phyloP scores from a whole-genome alignment of 1,140 invertebrate genomes.

The Zophobas morio region DNA sequence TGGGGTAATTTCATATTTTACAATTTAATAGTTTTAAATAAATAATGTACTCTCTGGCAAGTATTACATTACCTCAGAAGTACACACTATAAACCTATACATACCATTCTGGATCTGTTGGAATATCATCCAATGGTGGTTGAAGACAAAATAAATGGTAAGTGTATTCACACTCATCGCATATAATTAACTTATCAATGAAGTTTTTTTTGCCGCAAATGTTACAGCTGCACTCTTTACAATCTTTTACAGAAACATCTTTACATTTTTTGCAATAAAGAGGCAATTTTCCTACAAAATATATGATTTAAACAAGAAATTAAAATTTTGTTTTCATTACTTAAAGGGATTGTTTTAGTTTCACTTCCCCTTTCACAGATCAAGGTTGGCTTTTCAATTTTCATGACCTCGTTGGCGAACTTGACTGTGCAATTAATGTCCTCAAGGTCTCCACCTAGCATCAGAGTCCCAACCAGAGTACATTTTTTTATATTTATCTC shows the following conservation, averaged over 20 bases:
- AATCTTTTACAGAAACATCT: constrained; percentile 77
- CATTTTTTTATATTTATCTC: constrained; percentile 64
- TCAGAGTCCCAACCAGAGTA: constrained; percentile 68
- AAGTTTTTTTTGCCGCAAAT: constrained; percentile 82
- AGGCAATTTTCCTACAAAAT: constrained; percentile 68
- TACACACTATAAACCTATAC: not conserved
- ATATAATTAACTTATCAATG: constrained; percentile 78
- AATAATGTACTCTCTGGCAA: too few relatives aligned
- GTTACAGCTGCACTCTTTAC: constrained; percentile 83
- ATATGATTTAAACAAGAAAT: not conserved
- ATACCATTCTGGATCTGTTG: constrained; percentile 84
- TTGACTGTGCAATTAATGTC: constrained; percentile 72
- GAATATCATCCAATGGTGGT: constrained; percentile 77
- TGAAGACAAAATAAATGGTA: constrained; percentile 80
- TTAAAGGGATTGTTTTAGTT: constrained; percentile 46
- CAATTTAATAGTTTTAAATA: too few relatives aligned
- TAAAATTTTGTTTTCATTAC: constrained; percentile 19
- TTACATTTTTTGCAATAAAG: constrained; percentile 76
- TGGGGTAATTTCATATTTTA: too few relatives aligned
- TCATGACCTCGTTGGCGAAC: constrained; percentile 75
- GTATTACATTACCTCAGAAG: too few relatives aligned
- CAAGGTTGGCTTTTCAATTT: constrained; percentile 72
- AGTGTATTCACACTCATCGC: constrained; percentile 82
- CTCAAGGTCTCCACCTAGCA: constrained; percentile 67
- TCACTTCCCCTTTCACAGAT: constrained; percentile 33